Evolutionary conservation across 2,113 vertebrate species (phyloP).

Genomic region (Himantopus leucocephalus): DNA sequence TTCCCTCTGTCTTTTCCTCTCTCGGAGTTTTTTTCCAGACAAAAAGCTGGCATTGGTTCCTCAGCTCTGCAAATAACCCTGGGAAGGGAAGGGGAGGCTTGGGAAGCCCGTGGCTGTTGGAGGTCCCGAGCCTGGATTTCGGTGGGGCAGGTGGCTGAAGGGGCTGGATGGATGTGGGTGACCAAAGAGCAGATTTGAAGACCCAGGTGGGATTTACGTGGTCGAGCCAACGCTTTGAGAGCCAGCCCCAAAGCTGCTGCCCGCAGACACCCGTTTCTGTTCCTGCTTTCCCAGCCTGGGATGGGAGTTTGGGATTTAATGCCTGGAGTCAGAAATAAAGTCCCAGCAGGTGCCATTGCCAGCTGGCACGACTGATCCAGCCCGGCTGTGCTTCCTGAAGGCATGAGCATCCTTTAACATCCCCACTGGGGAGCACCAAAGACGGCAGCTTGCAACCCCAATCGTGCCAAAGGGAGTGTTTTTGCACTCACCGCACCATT

Average conservation of each 20-base stretch:
- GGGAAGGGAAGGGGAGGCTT: background rate
- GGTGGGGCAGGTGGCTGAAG: background rate
- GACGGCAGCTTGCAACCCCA: background rate
- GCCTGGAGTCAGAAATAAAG: background rate
- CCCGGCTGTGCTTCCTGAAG: background rate
- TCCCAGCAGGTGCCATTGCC: background rate
- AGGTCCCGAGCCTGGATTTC: background rate
- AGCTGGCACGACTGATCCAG: background rate
- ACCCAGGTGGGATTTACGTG: background rate
- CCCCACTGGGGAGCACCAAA: background rate
- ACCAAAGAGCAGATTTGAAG: background rate
- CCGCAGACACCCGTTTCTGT: background rate
- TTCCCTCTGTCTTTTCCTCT: background rate
- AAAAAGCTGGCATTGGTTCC: background rate
- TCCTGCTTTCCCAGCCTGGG: background rate
- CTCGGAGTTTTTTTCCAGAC: background rate
- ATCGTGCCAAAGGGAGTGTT: background rate
- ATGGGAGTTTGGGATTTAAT: background rate
- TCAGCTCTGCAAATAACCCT: background rate
- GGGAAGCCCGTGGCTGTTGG: background rate
- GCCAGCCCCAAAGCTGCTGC: background rate
- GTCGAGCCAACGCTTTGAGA: background rate
- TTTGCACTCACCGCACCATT: background rate
- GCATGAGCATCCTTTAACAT: background rate
- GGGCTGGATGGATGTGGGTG: background rate